Percentiles rank a stretch among this genome's conserved stretches.
phyloP scores from a whole-genome alignment of 2,888 invertebrate genomes.

The Xiphydria camelus region DNA sequence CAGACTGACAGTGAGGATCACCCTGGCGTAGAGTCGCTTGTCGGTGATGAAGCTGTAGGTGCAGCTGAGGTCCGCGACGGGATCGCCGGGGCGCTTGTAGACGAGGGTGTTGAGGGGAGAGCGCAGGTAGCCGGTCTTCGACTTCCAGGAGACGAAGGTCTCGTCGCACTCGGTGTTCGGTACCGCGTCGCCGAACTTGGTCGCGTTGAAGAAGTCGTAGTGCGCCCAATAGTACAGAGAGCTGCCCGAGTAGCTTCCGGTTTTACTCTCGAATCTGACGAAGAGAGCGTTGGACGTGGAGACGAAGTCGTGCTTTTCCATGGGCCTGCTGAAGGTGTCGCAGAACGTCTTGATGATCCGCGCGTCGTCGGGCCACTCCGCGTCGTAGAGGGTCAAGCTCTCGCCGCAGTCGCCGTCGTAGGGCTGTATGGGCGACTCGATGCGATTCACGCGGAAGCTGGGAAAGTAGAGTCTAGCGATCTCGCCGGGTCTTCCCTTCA shows the following conservation, averaged over 20 bases:
- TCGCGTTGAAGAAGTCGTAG: conserved; percentile 92
- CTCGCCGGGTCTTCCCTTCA: conserved; percentile 84
- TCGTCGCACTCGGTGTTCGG: conserved; percentile 80
- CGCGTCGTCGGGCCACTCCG: conserved; percentile 85
- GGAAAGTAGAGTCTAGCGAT: conserved; percentile 89
- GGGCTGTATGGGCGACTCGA: conserved; percentile 83
- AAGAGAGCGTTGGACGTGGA: conserved; percentile 85
- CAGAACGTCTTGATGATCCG: conserved; percentile 92
- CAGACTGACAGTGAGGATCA: conserved; percentile 75
- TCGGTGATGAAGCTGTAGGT: conserved; percentile 84
- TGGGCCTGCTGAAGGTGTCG: conserved; percentile 89
- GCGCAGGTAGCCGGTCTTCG: conserved; percentile 73
- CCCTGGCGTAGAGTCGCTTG: conserved; percentile 77
- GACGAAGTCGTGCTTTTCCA: conserved; percentile 92
- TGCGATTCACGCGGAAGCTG: conserved; percentile 86
- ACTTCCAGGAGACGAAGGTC: conserved; percentile 83
- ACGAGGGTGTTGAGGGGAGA: conserved; percentile 87
- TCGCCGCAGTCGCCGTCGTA: conserved; percentile 90
- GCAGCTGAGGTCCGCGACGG: conserved; percentile 76
- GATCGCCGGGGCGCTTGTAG: conserved; percentile 75
- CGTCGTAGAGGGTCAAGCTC: conserved; percentile 86
- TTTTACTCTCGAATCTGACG: conserved; percentile 88
- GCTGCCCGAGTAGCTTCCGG: conserved; percentile 91
- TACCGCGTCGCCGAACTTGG: conserved; percentile 81
- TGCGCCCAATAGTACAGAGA: conserved; percentile 93